Evolutionary conservation across 92 coral and sea anemone genomes (phyloP), one percentile per base, ranked within the genome.

Genomic region (Umimayanthus chanpuru): DNA sequence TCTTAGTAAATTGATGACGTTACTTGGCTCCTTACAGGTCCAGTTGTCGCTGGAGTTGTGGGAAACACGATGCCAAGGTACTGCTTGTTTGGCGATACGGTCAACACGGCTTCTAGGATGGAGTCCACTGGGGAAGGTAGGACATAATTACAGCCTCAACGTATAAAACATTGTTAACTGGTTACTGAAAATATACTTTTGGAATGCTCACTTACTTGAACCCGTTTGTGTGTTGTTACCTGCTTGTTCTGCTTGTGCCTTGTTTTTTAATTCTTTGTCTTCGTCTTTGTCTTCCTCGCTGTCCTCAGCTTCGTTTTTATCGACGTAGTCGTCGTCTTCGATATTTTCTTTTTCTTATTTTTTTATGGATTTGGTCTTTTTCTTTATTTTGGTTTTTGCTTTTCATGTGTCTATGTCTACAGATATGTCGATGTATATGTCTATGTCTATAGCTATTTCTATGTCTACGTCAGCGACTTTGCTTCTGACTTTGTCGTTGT

Each of bases 21-120:
- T 8, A 61, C 8, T 61, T 61, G 26, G 68, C 8, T 70, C 26
- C 16, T 9, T 65, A 3, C 77, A 83, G 87, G 87, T 83, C 77
- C 87, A n/a, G 87, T 83, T 43, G 87, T 83, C 9, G 87, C 87
- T 43, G 87, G 87, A 38, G 87, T 83, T 29, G 87, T 83, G 15
- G 87, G 87, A 10, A 83, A 83, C 41, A 83, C 87, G 5, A 83
- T 83, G 87, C 87, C 87, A 49, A 70, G 87, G 23, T 83, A 83
- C 26, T 83, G 87, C 41, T 70, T 83, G 64, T 83, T 83, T 44
- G 87, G 87, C 14, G 87, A 83, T 21, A 83, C 87, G 68, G 87
- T 83, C 15, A 83, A 83, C 66, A 83, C 87, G 23, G 87, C 87
- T 21, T 83, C 87, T 15, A 68, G 87, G 40, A 83, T 83, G 87